Percentiles rank a stretch among this genome's conserved stretches.
Evolutionary conservation across 2,888 invertebrate genomes (phyloP).

Genomic region (Timandra comae): DNA sequence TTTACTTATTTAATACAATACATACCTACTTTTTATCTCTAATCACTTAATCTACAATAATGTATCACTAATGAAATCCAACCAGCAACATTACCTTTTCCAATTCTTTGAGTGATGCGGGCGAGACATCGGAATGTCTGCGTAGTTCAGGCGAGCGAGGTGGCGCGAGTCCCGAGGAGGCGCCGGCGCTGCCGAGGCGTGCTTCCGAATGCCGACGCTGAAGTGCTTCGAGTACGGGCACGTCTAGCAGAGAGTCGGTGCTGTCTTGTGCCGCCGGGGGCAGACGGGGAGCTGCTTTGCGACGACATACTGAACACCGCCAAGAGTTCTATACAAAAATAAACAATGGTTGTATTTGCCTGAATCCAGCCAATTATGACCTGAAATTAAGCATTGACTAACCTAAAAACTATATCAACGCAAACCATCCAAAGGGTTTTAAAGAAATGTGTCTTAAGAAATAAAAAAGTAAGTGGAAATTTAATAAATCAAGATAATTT

Average conservation of each 20-base stretch:
- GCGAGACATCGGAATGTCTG: slow-evolving; percentile 90
- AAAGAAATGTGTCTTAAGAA: too few species aligned
- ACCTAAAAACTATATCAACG: too few species aligned
- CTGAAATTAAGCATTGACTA: too few species aligned
- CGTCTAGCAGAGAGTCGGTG: slow-evolving; percentile 88
- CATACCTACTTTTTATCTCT: neutral
- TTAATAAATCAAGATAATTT: too few species aligned
- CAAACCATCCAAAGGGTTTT: too few species aligned
- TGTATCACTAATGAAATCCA: too few species aligned
- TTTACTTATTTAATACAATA: slow-evolving; percentile 5
- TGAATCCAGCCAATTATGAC: too few species aligned
- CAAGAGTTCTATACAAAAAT: slow-evolving; percentile 90
- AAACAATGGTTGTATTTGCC: too few species aligned
- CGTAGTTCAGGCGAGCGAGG: slow-evolving; percentile 89
- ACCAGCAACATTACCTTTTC: slow-evolving; percentile 82
- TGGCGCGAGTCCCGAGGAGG: slow-evolving; percentile 83
- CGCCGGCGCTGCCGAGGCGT: slow-evolving; percentile 69
- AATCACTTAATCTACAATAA: neutral
- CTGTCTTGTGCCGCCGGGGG: slow-evolving; percentile 87
- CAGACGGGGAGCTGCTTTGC: slow-evolving; percentile 86
- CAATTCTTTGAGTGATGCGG: slow-evolving; percentile 90
- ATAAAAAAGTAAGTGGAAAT: too few species aligned
- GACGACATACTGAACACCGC: slow-evolving; percentile 93
- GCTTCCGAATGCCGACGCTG: slow-evolving; percentile 88
- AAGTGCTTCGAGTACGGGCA: slow-evolving; percentile 86